Percentiles rank a stretch among this genome's conserved stretches.
Evolutionary conservation across 2,797 vertebrate genomes (phyloP).

Genomic region (Myripristis jacobus): DNA sequence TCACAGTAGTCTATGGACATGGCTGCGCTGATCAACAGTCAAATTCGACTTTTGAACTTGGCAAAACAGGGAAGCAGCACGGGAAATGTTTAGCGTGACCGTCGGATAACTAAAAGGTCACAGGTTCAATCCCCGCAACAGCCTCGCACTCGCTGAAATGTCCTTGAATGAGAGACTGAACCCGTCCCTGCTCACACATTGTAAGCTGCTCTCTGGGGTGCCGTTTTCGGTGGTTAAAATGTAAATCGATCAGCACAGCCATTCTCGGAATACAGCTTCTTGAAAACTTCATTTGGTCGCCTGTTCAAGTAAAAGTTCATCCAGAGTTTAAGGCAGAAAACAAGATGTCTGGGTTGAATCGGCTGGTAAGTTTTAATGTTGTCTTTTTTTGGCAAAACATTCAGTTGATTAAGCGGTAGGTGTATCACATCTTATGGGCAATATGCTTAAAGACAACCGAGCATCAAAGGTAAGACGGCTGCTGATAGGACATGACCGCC

Average conservation of each 20-base stretch:
- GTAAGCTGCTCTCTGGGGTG: neutral
- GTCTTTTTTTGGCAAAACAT: conserved; percentile 16
- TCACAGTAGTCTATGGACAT: conserved; percentile 19
- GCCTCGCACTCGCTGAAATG: too few species aligned
- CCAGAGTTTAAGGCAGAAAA: conserved; percentile 7
- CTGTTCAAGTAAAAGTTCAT: neutral
- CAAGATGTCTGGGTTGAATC: conserved; percentile 20
- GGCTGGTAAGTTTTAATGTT: conserved; percentile 44
- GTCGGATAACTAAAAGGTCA: conserved; percentile 2
- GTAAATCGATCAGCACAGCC: conserved; percentile 1
- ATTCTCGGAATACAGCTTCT: neutral
- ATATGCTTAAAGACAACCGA: conserved; percentile 24
- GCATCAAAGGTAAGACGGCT: conserved; percentile 54
- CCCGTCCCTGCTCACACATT: neutral
- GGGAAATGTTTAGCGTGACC: neutral
- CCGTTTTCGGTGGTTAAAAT: conserved; percentile 13
- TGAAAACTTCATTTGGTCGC: neutral
- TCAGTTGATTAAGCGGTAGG: conserved; percentile 10
- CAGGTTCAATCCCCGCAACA: neutral
- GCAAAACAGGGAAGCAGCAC: neutral
- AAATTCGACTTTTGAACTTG: conserved; percentile 26
- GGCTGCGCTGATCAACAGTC: conserved; percentile 26
- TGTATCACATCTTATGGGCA: conserved; percentile 18
- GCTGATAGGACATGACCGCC: conserved; percentile 40
- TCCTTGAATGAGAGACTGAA: too few species aligned